Evolutionary conservation across 2,888 invertebrate genomes (phyloP).

Genomic region (Rotaria macrura): DNA sequence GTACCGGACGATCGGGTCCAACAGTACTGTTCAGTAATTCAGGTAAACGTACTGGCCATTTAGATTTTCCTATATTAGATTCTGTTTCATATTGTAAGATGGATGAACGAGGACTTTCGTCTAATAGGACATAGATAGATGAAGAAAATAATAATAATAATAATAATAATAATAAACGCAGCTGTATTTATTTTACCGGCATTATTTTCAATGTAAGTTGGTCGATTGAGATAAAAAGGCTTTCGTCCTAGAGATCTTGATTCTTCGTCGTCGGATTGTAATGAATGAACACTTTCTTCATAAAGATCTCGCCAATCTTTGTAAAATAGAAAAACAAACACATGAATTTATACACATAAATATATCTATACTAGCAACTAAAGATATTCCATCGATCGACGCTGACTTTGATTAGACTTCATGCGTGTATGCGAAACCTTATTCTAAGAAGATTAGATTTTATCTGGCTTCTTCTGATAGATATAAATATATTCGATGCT

Average conservation of each 20-base stretch:
- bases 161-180: too few relatives aligned
- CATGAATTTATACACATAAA: too few relatives aligned
- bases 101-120: neutral
- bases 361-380: too few relatives aligned
- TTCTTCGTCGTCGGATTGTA: neutral
- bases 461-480: too few relatives aligned
- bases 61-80: neutral
- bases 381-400: too few relatives aligned
- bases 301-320: slow-evolving; percentile 9
- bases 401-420: too few relatives aligned
- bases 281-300: slow-evolving; percentile 9
- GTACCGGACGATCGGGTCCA: neutral
- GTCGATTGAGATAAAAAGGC: neutral
- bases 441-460: too few relatives aligned
- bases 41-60: slow-evolving; percentile 14
- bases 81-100: neutral
- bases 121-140: neutral
- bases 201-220: neutral
- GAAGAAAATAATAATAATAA: too few relatives aligned
- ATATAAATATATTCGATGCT: too few relatives aligned
- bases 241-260: neutral
- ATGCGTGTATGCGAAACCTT: too few relatives aligned
- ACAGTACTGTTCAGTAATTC: neutral
- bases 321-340: neutral
- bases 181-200: neutral